Evolutionary conservation across 2,888 invertebrate species (phyloP).

Genomic region (Limnephilus rhombicus): DNA sequence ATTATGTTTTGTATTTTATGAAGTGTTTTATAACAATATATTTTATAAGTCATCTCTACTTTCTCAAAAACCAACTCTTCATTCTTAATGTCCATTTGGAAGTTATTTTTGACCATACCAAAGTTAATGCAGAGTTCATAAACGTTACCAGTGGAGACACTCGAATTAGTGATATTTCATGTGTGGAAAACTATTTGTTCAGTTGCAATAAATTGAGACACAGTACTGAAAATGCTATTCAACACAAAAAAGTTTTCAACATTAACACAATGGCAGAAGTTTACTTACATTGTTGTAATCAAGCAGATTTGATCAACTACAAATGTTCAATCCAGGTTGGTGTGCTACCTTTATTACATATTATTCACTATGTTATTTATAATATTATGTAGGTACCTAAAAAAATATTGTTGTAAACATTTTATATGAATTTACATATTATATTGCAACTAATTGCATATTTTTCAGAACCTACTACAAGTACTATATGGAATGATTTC

Average conservation of each 20-base stretch:
- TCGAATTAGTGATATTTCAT: background rate
- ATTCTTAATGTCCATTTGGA: background rate
- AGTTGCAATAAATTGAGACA: background rate
- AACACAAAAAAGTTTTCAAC: background rate
- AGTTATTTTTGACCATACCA: background rate
- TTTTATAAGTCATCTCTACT: conserved; percentile 5
- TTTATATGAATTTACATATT: too few relatives aligned
- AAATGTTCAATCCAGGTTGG: conserved; percentile 31
- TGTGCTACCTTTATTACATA: too few relatives aligned
- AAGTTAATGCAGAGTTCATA: background rate
- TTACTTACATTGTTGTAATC: conserved; percentile 26
- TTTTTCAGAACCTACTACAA: conserved; percentile 15
- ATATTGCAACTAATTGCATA: too few relatives aligned
- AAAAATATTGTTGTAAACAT: too few relatives aligned
- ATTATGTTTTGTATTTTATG: conserved; percentile 13
- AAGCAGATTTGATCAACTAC: conserved; percentile 30
- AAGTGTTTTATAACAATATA: conserved; percentile 8
- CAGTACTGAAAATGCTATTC: background rate
- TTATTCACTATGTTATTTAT: too few relatives aligned
- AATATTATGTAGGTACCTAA: too few relatives aligned
- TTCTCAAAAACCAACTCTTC: conserved; percentile 21
- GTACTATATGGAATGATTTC: conserved; percentile 2
- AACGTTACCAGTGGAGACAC: background rate
- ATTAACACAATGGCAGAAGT: conserved; percentile 3
- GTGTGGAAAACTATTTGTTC: background rate